phyloP scores from a whole-genome alignment of 2,888 invertebrate species.

The Panopea generosa region DNA sequence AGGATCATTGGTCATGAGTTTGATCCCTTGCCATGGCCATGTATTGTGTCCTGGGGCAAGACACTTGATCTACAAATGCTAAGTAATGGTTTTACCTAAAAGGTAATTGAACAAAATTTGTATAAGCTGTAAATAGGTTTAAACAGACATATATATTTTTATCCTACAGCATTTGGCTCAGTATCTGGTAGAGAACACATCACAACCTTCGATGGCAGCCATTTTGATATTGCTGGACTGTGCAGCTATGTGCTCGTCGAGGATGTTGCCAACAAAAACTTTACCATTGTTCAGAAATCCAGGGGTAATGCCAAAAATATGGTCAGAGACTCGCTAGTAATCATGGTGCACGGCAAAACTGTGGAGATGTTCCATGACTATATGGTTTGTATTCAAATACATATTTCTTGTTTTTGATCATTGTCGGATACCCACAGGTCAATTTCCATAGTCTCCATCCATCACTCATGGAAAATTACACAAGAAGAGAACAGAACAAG shows the following conservation, averaged over 20 bases:
- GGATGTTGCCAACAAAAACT: constrained; percentile 93
- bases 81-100: too few species aligned
- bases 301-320: constrained; percentile 74
- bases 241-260: constrained; percentile 94
- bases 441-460: too few species aligned
- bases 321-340: constrained; percentile 75
- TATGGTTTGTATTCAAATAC: constrained; percentile 45
- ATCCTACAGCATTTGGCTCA: constrained; percentile 91
- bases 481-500: too few species aligned
- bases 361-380: constrained; percentile 70
- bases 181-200: constrained; percentile 93
- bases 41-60: too few species aligned
- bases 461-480: too few species aligned
- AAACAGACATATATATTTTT: too few species aligned
- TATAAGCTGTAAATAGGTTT: too few species aligned
- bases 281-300: constrained; percentile 92
- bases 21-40: too few species aligned
- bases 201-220: constrained; percentile 94
- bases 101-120: too few species aligned
- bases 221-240: constrained; percentile 90
- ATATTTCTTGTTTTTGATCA: background rate
- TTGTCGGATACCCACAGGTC: too few species aligned
- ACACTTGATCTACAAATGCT: too few species aligned
- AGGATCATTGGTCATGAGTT: too few species aligned
- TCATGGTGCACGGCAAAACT: constrained; percentile 74